Conservation (phyloP, 2,888 invertebrate genomes). For the Therioaphis trifolii region DNA sequence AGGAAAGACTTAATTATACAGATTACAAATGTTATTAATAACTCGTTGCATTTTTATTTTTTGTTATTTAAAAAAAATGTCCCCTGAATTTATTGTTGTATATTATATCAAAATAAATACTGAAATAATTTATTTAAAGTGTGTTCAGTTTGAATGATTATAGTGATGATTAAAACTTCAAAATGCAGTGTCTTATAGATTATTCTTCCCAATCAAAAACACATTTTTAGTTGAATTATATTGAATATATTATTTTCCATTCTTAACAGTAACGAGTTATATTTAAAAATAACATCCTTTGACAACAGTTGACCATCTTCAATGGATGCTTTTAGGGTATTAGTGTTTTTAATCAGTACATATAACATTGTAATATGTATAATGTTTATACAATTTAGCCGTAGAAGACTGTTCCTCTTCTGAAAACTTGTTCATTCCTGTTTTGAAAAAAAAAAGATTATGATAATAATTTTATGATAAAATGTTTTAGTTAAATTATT, state of each 20-base stretch:
- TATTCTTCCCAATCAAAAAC: conserved; percentile 1
- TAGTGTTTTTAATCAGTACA: conserved; percentile 36
- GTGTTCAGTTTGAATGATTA: background rate
- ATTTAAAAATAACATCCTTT: background rate
- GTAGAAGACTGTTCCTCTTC: conserved; percentile 61
- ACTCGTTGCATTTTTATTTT: conserved; percentile 37
- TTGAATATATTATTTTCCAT: background rate
- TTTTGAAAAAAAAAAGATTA: conserved; percentile 8
- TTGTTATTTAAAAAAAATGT: background rate
- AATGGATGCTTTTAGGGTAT: background rate
- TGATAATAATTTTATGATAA: conserved; percentile 12
- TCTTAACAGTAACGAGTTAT: background rate
- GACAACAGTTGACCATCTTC: background rate
- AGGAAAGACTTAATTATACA: conserved; percentile 36
- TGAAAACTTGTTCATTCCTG: conserved; percentile 61
- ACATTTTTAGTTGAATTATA: background rate
- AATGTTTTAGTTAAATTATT: background rate
- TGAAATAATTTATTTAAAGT: background rate
- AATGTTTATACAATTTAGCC: conserved; percentile 22
- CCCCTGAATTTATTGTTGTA: background rate
- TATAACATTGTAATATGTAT: conserved; percentile 3
- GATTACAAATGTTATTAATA: conserved; percentile 24
- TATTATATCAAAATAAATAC: conserved; percentile 6
- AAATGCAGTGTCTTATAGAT: background rate
- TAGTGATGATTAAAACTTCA: conserved; percentile 9